Base-by-base conservation (phyloP, 2,888 invertebrate species). In the Acanthosepion lycidas region DNA sequence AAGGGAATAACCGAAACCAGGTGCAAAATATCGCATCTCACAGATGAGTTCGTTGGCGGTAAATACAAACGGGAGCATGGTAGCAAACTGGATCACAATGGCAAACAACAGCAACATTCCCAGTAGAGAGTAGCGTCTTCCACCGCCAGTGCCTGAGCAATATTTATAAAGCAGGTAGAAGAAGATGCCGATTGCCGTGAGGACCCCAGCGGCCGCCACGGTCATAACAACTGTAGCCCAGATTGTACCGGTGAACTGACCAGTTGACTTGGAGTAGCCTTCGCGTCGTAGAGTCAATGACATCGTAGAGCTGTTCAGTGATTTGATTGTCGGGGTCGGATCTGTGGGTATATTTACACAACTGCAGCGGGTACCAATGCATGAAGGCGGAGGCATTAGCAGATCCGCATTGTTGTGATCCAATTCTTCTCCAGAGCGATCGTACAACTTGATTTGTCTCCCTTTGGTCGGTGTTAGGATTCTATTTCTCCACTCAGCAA, bases 141-240 rank as follows among this genome's bases (percentile, higher is more conserved):
- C 93, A 4, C 96, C 95, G 20, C 96, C 94, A 5, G 96, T 95
- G 15, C 96, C 96, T 15, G 95, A 95, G 94, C 96, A 96, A 15
- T 99, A 98, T 97, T 98, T 98, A 98, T 98, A 98, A 96, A 99
- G 98, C 94, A 99, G 98, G 97, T 99, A 99, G 95, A 98, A 97
- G 95, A 99, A 99, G 97, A 99, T 99, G 93, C 98, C 98, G 94
- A 98, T 98, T 97, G 99, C 98, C 96, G 98, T 98, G 49, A 98
- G 98, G 98, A 99, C 98, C 95, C 98, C 98, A 55, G 98, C 98
- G 91, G 98, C 98, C 94, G 99, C 98, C 95, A 99, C 98, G 28
- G 98, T 98, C 95, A 99, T 98, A 94, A 99, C 98, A 5, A 99
- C 99, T 95, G 99, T 98, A 59, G 99, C 99, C 99, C 99, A 99